Conservation (phyloP, 2,113 vertebrate species). For the Trichomycterus rosablanca region DNA sequence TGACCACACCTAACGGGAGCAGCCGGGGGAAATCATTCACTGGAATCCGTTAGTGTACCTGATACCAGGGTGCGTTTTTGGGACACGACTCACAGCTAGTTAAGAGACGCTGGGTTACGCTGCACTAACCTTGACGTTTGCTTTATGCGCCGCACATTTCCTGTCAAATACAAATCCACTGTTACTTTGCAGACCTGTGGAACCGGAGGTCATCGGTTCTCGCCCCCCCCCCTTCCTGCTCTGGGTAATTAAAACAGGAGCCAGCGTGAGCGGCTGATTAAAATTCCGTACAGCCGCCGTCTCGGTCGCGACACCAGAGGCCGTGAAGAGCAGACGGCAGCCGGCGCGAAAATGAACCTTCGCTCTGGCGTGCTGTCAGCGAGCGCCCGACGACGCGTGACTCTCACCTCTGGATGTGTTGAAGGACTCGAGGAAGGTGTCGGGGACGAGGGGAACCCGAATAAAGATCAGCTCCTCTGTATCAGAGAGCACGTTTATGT, state of each 20-base stretch:
- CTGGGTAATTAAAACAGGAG: slow-evolving; percentile 41
- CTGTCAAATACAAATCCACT: slow-evolving; percentile 50
- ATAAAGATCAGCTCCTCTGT: too few relatives aligned
- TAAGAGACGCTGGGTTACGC: too few relatives aligned
- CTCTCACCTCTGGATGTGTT: slow-evolving; percentile 22
- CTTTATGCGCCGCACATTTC: slow-evolving; percentile 31
- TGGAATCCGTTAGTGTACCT: too few relatives aligned
- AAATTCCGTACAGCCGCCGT: slow-evolving; percentile 35
- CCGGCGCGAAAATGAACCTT: slow-evolving; percentile 13
- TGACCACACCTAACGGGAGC: too few relatives aligned
- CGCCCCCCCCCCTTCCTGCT: slow-evolving; percentile 31
- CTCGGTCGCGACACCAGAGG: slow-evolving; percentile 40
- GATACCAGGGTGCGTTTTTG: too few relatives aligned
- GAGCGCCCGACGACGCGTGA: neutral
- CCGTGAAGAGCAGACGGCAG: slow-evolving; percentile 36
- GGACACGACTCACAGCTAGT: too few relatives aligned
- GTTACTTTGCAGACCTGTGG: slow-evolving; percentile 37
- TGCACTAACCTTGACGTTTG: too few relatives aligned
- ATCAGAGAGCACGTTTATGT: too few relatives aligned
- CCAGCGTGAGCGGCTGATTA: slow-evolving; percentile 36
- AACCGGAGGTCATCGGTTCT: slow-evolving; percentile 27
- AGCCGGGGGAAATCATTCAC: too few relatives aligned
- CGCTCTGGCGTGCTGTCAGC: neutral
- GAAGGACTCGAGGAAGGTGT: slow-evolving; percentile 23
- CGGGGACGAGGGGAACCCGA: too few relatives aligned